Conservation (phyloP, 2,888 invertebrate genomes). For the Tineola bisselliella region DNA sequence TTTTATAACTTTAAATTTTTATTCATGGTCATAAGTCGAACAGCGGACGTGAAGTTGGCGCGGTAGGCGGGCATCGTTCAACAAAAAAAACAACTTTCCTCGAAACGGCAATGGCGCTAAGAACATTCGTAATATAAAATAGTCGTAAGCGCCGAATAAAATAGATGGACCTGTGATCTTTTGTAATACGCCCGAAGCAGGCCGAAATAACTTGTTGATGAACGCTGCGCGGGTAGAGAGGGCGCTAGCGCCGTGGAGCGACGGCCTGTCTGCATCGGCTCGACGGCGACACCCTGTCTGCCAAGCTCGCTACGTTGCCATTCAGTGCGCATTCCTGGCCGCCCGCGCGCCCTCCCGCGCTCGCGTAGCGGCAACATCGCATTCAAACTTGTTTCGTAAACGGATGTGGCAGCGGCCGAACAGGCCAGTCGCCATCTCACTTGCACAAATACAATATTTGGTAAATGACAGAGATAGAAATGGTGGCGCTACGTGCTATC, state of each 20-base stretch:
- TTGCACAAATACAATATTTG: constrained; percentile 25
- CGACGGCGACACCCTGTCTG: constrained; percentile 95
- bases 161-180: constrained; percentile 41
- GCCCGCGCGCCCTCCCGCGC: constrained; percentile 47
- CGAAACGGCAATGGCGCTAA: constrained; percentile 66
- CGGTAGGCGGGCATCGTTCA: constrained; percentile 46
- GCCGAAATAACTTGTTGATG: constrained; percentile 68
- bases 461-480: constrained; percentile 40
- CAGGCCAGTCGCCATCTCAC: constrained; percentile 46
- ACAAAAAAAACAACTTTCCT: constrained; percentile 64
- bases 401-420: constrained; percentile 72
- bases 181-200: constrained; percentile 33
- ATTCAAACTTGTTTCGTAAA: constrained; percentile 77
- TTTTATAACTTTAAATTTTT: constrained; percentile 21
- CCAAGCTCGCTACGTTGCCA: constrained; percentile 82
- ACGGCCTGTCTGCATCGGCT: constrained; percentile 83
- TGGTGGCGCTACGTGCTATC: constrained; percentile 68
- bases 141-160: constrained; percentile 32
- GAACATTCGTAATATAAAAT: constrained; percentile 30
- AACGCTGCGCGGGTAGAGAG: constrained; percentile 38
- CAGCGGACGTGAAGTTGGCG: constrained; percentile 42
- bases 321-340: constrained; percentile 60
- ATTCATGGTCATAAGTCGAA: constrained; percentile 43
- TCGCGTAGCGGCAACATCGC: constrained; percentile 65
- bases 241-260: constrained; percentile 65